Evolutionary conservation across 2,113 vertebrate genomes (phyloP).

Genomic region (Eurypyga helias): DNA sequence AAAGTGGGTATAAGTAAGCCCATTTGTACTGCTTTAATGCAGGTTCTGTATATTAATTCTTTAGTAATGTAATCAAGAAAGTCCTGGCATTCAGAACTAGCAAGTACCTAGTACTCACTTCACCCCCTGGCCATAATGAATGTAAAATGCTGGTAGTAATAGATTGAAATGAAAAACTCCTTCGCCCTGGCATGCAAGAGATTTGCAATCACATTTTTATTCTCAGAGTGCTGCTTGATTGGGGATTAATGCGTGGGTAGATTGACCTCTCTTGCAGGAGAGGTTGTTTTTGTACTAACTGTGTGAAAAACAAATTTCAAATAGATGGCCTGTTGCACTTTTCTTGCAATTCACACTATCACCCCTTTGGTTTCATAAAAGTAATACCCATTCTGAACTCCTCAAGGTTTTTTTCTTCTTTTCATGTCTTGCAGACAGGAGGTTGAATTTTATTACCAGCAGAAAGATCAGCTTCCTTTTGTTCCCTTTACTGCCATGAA

Average conservation of each 20-base stretch:
- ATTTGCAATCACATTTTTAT: slow-evolving; percentile 77
- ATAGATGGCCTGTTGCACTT: slow-evolving; percentile 65
- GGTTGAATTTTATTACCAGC: slow-evolving; percentile 8
- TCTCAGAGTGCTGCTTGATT: slow-evolving; percentile 75
- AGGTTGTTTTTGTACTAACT: slow-evolving; percentile 70
- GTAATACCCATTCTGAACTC: slow-evolving; percentile 22
- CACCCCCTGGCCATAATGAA: slow-evolving; percentile 60
- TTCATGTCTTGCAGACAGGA: background rate
- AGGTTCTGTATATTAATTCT: slow-evolving; percentile 49
- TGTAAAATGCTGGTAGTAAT: slow-evolving; percentile 62
- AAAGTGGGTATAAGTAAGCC: background rate
- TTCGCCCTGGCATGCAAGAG: slow-evolving; percentile 65
- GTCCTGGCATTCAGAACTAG: slow-evolving; percentile 36
- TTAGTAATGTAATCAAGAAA: slow-evolving; percentile 39
- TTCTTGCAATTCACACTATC: slow-evolving; percentile 67
- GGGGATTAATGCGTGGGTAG: slow-evolving; percentile 68
- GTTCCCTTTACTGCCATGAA: slow-evolving; percentile 17
- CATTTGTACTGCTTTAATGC: background rate
- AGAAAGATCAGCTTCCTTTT: slow-evolving; percentile 43
- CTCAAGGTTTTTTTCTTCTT: background rate
- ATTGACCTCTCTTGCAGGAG: slow-evolving; percentile 71
- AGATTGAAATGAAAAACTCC: slow-evolving; percentile 62
- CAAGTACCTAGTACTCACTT: slow-evolving; percentile 32
- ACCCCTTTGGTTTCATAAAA: slow-evolving; percentile 47
- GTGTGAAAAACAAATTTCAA: slow-evolving; percentile 81